Percentiles rank a stretch among this genome's conserved stretches.
phyloP scores from a whole-genome alignment of 1,140 invertebrate species.

The Trypoxylus dichotomus region DNA sequence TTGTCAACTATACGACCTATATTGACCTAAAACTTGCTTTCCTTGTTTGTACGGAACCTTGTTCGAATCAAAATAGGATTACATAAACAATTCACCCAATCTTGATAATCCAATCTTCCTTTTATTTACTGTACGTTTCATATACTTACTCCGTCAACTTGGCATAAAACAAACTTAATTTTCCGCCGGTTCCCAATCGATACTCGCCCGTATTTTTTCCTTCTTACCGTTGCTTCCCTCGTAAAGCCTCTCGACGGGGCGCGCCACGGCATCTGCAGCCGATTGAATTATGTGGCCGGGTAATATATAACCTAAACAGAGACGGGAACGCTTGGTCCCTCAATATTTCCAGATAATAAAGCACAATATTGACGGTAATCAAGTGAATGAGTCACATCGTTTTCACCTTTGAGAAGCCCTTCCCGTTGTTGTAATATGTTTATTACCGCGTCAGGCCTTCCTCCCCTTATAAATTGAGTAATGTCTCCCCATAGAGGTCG shows the following conservation, averaged over 20 bases:
- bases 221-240: not conserved
- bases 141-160: not conserved
- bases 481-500: not conserved
- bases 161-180: not conserved
- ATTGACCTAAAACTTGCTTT: no score
- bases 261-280: constrained; percentile 1
- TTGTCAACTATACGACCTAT: no score
- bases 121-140: not conserved
- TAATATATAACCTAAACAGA: not conserved
- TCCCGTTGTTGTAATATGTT: not conserved
- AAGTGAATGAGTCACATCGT: constrained; percentile 10
- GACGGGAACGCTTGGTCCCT: not conserved
- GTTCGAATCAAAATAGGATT: not conserved
- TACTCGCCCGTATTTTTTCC: not conserved
- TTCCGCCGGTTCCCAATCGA: not conserved
- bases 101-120: not conserved
- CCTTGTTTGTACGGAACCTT: not conserved
- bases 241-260: not conserved
- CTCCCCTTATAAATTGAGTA: constrained; percentile 8
- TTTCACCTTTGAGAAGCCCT: not conserved
- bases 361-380: constrained; percentile 9
- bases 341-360: constrained; percentile 22
- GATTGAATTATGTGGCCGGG: not conserved
- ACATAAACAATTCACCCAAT: not conserved
- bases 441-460: not conserved